A percentile compares a stretch with the other conserved stretches of the same genome.
These are phyloP conservation scores for Corythornis madagascariensis DNA, from an alignment of 2,113 vertebrate species.

Conservation along the genomic window DNA sequence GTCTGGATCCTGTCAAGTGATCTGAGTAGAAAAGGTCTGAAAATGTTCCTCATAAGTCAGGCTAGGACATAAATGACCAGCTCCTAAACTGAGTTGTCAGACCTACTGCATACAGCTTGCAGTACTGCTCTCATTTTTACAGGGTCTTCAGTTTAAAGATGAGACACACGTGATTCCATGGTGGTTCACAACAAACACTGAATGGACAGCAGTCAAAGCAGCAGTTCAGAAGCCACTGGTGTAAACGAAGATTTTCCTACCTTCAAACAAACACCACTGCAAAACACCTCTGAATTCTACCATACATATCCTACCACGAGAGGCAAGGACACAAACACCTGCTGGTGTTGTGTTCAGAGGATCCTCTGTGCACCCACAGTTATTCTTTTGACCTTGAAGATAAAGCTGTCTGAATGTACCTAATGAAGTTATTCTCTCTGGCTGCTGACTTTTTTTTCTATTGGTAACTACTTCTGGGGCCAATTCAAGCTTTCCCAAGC, in stretches of 20 bases:
- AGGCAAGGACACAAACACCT: background rate
- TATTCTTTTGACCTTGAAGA: background rate
- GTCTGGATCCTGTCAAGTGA: background rate
- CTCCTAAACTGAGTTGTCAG: background rate
- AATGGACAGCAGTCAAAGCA: background rate
- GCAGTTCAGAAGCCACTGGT: background rate
- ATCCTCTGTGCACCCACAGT: background rate
- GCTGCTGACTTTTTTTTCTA: background rate
- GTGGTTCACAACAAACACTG: background rate
- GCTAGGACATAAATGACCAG: background rate
- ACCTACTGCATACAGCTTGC: background rate
- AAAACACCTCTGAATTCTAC: background rate
- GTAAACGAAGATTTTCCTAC: background rate
- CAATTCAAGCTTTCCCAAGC: background rate
- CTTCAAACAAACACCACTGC: background rate
- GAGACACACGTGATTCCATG: background rate
- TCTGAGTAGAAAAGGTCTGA: background rate
- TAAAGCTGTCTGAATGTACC: background rate
- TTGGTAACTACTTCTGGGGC: background rate
- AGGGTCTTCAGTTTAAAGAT: background rate
- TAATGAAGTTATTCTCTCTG: background rate
- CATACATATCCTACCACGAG: background rate
- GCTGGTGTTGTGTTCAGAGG: background rate
- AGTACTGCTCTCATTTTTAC: constrained; percentile 14
- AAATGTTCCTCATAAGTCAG: background rate